Base-by-base conservation (phyloP, 1,140 invertebrate genomes). In the Ips nitidus region DNA sequence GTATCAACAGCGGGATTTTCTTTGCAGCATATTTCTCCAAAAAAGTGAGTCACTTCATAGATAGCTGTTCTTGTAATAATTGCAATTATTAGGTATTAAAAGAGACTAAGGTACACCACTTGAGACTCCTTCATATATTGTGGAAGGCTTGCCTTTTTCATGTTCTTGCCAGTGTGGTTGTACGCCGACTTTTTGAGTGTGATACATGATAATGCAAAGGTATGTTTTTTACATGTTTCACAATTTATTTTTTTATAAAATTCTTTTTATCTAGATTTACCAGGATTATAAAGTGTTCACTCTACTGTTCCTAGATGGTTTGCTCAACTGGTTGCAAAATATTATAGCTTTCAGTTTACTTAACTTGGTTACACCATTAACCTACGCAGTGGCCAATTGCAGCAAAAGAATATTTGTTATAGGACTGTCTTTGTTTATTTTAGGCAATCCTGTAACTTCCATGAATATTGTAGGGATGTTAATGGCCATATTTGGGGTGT, bases 321-420 rank as follows among this genome's bases (percentile, higher is more conserved):
- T 95, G 36, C 85, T 97, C 60, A 97, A 94, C 79, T 98, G 95
- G 90, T 80, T 96, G 68, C 96, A 98, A 81, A 98, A 98, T 78
- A 90, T 98, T 63, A 88, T 97, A 38, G 96, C 97, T 0, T 98
- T 99, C 81, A 94, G 92, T 68, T 89, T 98, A 39, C 84, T 99
- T 66, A 91, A 89, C 38, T 81, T 95, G 65, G 94, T 98, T 1
- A 90, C 94, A 8, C 94, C 97, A 22, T 83, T 98, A 38, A 95
- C 94, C 0, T 99, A 98, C 81, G 94, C 95, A 0, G 95, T 99
- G 37, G 94, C 95, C 8, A 98, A 93, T 81, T 94, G 94, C 7
- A 94, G 94, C n/a, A 98, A 99, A 82, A 84, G 97, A 74, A 94
- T 98, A 71, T 93, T 93, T 69, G 92, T 98, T 36, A 98, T 98